These are phyloP conservation scores for Hystrix brachyura DNA, from an alignment of 2,113 vertebrate genomes.

Conservation along the genomic window DNA sequence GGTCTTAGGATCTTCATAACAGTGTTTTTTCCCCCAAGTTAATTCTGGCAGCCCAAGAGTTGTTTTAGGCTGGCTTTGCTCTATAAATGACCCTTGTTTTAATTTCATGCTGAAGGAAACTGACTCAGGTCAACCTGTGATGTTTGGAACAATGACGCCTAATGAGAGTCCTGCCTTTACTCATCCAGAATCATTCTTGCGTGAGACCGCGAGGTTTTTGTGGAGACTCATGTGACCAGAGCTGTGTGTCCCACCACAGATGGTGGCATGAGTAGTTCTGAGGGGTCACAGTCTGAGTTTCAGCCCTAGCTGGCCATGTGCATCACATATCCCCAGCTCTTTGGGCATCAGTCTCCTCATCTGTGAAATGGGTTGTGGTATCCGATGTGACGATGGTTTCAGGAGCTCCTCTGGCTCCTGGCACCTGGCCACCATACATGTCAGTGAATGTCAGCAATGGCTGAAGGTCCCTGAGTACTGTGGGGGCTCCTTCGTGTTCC, in stretches of 20 bases:
- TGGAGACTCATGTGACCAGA: neutral
- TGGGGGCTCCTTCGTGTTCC: accelerated
- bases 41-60: conserved; percentile 65
- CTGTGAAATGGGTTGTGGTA: accelerated
- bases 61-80: conserved; percentile 61
- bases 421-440: accelerated
- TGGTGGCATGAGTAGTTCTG: accelerated
- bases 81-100: conserved; percentile 51
- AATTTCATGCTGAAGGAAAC: conserved; percentile 6
- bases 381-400: accelerated
- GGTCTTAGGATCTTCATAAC: conserved; percentile 55
- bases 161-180: neutral
- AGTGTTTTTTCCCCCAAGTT: conserved; percentile 38
- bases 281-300: accelerated
- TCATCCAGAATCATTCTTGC: neutral
- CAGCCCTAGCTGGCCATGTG: accelerated
- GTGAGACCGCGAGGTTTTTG: neutral
- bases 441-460: accelerated
- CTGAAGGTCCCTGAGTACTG: accelerated
- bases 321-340: accelerated
- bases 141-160: neutral
- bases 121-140: neutral
- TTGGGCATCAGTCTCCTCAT: neutral
- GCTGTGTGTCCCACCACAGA: accelerated
- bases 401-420: accelerated